Evolutionary conservation across 92 coral and sea anemone species (phyloP).

Genomic region (Epizoanthus illoricatus): DNA sequence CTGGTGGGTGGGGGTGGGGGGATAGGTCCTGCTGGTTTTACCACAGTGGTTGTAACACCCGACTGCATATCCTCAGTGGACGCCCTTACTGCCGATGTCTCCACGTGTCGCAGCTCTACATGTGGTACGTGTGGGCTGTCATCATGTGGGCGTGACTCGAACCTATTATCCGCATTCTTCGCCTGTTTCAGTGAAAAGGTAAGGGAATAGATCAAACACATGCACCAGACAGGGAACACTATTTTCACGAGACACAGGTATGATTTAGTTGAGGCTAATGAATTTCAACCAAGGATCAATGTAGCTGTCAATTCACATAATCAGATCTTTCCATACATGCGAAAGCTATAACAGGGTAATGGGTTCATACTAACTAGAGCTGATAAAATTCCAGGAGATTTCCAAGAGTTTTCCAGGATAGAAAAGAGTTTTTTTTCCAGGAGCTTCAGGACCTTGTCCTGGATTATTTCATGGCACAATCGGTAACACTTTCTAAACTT

Average conservation of each 20-base stretch:
- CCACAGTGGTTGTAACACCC: neutral
- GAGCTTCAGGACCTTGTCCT: no score
- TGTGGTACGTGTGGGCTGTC: conserved; percentile 48
- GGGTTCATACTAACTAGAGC: no score
- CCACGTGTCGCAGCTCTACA: conserved; percentile 73
- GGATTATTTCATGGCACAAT: no score
- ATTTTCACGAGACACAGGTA: neutral
- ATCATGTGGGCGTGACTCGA: neutral
- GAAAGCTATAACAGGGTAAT: no score
- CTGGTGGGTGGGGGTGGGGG: conserved; percentile 42
- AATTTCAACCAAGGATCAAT: no score
- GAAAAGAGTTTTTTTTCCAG: no score
- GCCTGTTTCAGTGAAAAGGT: conserved; percentile 11
- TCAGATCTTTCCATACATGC: no score
- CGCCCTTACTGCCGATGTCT: neutral
- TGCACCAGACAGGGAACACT: neutral
- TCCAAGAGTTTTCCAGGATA: no score
- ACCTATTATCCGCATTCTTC: conserved; percentile 26
- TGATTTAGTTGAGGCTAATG: neutral
- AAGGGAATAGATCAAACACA: neutral
- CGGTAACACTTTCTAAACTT: no score
- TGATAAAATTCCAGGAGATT: no score
- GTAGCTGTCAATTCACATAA: no score
- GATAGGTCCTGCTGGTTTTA: conserved; percentile 17
- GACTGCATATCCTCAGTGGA: neutral